These are phyloP conservation scores for Accipiter cooperii DNA, from an alignment of 2,113 vertebrate species.

Conservation along the genomic window DNA sequence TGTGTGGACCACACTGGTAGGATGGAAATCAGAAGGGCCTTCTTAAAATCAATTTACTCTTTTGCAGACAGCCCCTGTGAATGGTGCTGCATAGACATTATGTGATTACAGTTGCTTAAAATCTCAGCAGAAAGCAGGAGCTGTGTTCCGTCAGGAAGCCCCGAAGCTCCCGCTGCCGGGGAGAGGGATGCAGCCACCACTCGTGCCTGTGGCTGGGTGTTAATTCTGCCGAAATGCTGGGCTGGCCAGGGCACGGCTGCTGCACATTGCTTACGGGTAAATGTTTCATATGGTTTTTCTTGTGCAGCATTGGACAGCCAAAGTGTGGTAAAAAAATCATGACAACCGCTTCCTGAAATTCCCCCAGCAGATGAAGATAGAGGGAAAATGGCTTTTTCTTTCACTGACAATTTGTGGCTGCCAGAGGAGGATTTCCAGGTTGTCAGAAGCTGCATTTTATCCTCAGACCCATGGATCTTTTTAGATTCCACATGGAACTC, in stretches of 20 bases:
- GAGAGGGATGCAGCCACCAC: too few relatives aligned
- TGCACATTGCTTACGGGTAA: not conserved
- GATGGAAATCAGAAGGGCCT: not conserved
- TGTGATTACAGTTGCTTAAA: not conserved
- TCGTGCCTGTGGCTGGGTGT: too few relatives aligned
- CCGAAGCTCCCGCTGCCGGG: not conserved
- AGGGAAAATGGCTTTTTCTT: too few relatives aligned
- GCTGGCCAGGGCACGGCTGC: not conserved
- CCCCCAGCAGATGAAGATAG: not conserved
- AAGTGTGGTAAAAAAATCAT: not conserved
- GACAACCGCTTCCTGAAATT: not conserved
- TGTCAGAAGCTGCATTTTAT: not conserved
- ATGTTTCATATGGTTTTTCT: too few relatives aligned
- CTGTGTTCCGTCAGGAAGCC: not conserved
- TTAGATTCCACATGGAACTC: accelerated
- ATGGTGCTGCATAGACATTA: not conserved
- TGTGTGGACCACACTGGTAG: not conserved
- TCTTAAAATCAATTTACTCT: not conserved
- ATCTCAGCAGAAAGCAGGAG: not conserved
- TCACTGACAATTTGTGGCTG: not conserved
- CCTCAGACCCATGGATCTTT: not conserved
- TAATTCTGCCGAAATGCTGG: not conserved
- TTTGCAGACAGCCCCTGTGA: not conserved
- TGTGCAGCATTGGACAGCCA: not conserved
- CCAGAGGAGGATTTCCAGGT: not conserved